Evolutionary conservation across 1,140 invertebrate genomes (phyloP), one percentile per base, ranked within the genome.

Genomic region (Pachypsylla venusta): DNA sequence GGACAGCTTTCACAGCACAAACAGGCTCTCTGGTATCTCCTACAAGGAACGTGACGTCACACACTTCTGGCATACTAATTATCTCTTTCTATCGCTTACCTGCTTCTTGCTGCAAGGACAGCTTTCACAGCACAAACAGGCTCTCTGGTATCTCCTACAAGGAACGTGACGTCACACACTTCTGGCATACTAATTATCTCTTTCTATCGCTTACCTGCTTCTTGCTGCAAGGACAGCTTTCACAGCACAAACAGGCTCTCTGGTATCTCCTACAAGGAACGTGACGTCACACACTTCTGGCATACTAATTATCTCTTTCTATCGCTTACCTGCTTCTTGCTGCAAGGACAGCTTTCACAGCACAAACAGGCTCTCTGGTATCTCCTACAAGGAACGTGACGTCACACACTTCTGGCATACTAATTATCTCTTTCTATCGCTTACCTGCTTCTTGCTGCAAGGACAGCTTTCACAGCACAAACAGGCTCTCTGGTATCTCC

Each of bases 351-450:
- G 89, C 90, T 74, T 93, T 93, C 1, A 96, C 91, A 56, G 90
- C 92, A 67, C 90, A 93, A 7, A 95, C 90, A 1, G 91, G 91
- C 66, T 93, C 90, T 58, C 87, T 75, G 1, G 89, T 93, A 54
- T 93, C 87, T 0, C 92, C 93, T 1, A 95, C 91, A 20, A 95
- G 79, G 72, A 95, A 96, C 0, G 91, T 94, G 66, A 96, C 90
- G 72, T 96, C 92, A 76, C 92, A 94, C 14, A 95, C 77, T 71
- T 94, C 90, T 2, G 90, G 91, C 89, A 95, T 94, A n/a, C n/a
- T n/a, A n/a, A n/a, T n/a, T n/a, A n/a, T n/a, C n/a, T n/a, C n/a
- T 30, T 14, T 39, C 54, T 30, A 19, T 1, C 24, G 26, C 54
- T 61, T 66, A 88, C 83, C 85, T 83, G 77, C 87, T 92, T 62